Percentiles rank a stretch among this genome's conserved stretches.
Conservation (phyloP, 2,888 invertebrate species). For the Tipula confusa region DNA sequence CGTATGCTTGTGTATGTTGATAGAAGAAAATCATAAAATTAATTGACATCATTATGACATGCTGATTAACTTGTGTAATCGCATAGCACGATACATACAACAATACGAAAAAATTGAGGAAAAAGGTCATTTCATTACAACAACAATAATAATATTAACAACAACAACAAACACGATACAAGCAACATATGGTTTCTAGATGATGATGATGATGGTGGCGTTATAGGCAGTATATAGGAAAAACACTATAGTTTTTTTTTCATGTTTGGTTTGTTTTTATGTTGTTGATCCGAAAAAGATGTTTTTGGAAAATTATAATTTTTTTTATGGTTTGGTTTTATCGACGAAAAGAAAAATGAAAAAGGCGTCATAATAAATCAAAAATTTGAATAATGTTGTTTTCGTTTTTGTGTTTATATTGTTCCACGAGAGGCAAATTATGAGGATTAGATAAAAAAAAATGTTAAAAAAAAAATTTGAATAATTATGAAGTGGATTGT, state of each 20-base stretch:
- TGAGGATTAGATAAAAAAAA: neutral
- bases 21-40: neutral
- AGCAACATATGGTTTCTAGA: slow-evolving; percentile 3
- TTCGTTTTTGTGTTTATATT: neutral
- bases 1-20: neutral
- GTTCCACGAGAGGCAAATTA: neutral
- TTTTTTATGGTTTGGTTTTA: neutral
- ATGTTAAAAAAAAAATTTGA: neutral
- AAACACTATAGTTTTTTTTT: neutral
- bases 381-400: slow-evolving; percentile 20
- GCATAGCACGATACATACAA: neutral
- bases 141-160: too few species aligned
- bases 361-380: slow-evolving; percentile 25
- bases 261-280: slow-evolving; percentile 15
- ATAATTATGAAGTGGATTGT: neutral
- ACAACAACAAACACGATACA: neutral
- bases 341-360: slow-evolving; percentile 20
- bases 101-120: neutral
- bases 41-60: neutral
- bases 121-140: neutral
- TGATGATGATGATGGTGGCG: slow-evolving; percentile 8
- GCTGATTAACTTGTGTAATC: neutral
- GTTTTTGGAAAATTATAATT: neutral
- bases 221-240: neutral
- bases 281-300: slow-evolving; percentile 25